A percentile compares a stretch with the other conserved stretches of the same genome.
Conservation (phyloP, 2,113 vertebrate genomes). For the Axis porcinus region DNA sequence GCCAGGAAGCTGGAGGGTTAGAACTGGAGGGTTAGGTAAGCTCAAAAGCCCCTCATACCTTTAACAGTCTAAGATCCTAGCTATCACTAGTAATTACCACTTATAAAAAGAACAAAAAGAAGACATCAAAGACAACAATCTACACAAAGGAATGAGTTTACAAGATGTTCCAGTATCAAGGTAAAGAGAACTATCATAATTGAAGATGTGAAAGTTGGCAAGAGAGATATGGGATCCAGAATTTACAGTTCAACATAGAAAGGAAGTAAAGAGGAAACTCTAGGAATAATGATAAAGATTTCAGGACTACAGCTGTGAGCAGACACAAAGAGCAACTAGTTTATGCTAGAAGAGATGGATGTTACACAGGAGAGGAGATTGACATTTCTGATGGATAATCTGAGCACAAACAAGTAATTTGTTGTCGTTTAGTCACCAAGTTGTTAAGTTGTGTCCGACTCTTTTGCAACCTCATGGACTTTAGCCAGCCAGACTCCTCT, state of each 20-base stretch:
- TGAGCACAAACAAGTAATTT: neutral
- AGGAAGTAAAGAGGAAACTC: conserved; percentile 5
- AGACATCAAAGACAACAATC: neutral
- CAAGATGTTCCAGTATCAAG: neutral
- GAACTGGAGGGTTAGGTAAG: neutral
- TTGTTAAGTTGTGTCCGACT: neutral
- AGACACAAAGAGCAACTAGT: neutral
- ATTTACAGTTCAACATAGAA: neutral
- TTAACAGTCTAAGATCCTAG: neutral
- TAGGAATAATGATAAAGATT: neutral
- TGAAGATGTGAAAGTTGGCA: neutral
- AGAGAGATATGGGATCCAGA: neutral
- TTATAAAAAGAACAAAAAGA: neutral
- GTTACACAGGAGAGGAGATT: neutral
- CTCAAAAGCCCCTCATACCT: neutral
- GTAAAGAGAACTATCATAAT: neutral
- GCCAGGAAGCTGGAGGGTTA: neutral
- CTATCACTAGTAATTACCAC: neutral
- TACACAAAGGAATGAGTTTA: neutral
- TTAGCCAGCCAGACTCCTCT: neutral
- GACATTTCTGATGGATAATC: neutral
- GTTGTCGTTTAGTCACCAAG: neutral
- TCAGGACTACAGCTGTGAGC: neutral
- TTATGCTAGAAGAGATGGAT: neutral
- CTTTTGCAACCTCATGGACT: neutral